Percentiles rank a stretch among this genome's conserved stretches.
Evolutionary conservation across 2,888 invertebrate genomes (phyloP).

Genomic region (Mythimna albipuncta): DNA sequence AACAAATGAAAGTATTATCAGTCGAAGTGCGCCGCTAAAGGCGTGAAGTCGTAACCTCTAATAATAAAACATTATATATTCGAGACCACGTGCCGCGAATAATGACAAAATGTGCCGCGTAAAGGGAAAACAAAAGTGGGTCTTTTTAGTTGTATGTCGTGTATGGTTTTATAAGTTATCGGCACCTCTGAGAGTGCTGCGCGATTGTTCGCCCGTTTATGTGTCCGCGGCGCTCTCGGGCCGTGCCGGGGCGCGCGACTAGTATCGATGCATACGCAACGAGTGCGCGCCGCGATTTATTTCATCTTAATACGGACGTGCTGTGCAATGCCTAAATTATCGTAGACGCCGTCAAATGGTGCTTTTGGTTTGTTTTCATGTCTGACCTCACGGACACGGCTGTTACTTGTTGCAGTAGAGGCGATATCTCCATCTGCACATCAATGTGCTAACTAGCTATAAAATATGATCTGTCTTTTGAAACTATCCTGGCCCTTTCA

Average conservation of each 20-base stretch:
- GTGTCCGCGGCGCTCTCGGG: conserved; percentile 62
- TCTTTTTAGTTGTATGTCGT: conserved; percentile 78
- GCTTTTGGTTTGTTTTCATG: conserved; percentile 24
- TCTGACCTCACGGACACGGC: not conserved
- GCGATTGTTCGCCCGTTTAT: conserved; percentile 73
- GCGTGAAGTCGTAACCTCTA: conserved; percentile 88
- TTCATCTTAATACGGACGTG: conserved; percentile 59
- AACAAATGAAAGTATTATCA: conserved; percentile 89
- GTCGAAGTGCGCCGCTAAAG: conserved; percentile 81
- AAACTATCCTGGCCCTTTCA: not conserved
- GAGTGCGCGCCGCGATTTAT: conserved; percentile 54
- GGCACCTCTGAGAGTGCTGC: conserved; percentile 77
- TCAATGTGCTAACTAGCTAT: not conserved
- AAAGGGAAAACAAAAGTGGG: conserved; percentile 84
- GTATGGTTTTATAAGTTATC: conserved; percentile 80
- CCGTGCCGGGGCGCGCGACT: conserved; percentile 60
- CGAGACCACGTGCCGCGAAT: conserved; percentile 88
- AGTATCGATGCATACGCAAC: conserved; percentile 61
- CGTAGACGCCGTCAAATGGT: conserved; percentile 22
- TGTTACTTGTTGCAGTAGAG: conserved; percentile 2
- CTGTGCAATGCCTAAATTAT: conserved; percentile 60
- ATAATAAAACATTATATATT: conserved; percentile 90
- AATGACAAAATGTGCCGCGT: conserved; percentile 85
- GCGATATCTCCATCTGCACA: too few species aligned
- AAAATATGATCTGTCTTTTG: not conserved